Evolutionary conservation across 2,797 vertebrate species (phyloP).

Genomic region (Monodelphis domestica): DNA sequence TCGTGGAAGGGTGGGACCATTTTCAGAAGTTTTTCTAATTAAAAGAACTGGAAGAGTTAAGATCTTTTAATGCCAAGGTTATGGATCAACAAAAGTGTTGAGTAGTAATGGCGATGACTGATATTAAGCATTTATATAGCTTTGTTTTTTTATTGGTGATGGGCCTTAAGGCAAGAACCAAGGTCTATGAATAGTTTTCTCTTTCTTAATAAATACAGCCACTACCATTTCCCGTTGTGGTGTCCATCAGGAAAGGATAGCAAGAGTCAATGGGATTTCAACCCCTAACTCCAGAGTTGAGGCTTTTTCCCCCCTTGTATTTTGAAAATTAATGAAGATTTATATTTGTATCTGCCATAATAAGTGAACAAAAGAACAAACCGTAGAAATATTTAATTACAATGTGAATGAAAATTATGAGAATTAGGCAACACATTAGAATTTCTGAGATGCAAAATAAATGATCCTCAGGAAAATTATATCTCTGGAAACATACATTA

Average conservation of each 20-base stretch:
- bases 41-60: slow-evolving; percentile 10
- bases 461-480: neutral
- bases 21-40: slow-evolving; percentile 56
- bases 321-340: neutral
- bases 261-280: neutral
- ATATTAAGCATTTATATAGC: slow-evolving; percentile 10
- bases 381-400: neutral
- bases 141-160: slow-evolving; percentile 23
- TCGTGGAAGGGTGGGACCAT: neutral
- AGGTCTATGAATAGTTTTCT: slow-evolving; percentile 21
- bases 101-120: neutral
- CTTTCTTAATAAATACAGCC: slow-evolving; percentile 26
- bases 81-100: slow-evolving; percentile 10
- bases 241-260: neutral
- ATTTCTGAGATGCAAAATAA: neutral
- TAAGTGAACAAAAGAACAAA: neutral
- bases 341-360: neutral
- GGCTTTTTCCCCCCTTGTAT: neutral
- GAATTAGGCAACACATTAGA: neutral
- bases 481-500: neutral
- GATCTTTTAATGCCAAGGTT: neutral
- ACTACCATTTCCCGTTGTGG: neutral
- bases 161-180: neutral
- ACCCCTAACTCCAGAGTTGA: too few relatives aligned
- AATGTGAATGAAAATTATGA: neutral